phyloP scores from a whole-genome alignment of 2,888 invertebrate species.

The Venustoraphidia nigricollis region DNA sequence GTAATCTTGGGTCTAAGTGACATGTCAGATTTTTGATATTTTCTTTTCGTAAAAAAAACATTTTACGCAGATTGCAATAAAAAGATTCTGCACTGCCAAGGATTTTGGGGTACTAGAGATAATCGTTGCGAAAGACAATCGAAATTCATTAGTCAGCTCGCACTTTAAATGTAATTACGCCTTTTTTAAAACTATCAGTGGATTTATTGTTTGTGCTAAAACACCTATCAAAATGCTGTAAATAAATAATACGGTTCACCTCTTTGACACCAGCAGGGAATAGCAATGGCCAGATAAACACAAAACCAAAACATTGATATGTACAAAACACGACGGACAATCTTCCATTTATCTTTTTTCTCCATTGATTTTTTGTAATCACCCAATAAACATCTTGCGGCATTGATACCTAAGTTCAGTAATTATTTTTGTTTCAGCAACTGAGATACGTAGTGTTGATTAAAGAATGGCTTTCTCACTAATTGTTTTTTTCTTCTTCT shows the following conservation, averaged over 20 bases:
- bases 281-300: conserved; percentile 28
- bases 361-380: conserved; percentile 22
- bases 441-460: neutral
- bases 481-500: no score
- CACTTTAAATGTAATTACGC: no score
- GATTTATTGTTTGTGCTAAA: neutral
- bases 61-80: no score
- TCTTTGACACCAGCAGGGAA: conserved; percentile 34
- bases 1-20: no score
- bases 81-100: no score
- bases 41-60: no score
- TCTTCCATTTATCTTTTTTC: conserved; percentile 11
- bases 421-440: conserved; percentile 1
- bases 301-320: conserved; percentile 27
- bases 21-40: no score
- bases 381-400: conserved; percentile 25
- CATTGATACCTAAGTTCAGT: conserved; percentile 17
- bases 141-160: no score
- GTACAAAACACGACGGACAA: conserved; percentile 20
- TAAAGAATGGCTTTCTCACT: no score
- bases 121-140: no score
- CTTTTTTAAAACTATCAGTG: no score
- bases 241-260: conserved; percentile 18
- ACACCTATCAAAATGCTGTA: neutral
- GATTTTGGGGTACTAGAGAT: no score